phyloP scores from a whole-genome alignment of 2,797 vertebrate genomes.

The Protosalanx chinensis region DNA sequence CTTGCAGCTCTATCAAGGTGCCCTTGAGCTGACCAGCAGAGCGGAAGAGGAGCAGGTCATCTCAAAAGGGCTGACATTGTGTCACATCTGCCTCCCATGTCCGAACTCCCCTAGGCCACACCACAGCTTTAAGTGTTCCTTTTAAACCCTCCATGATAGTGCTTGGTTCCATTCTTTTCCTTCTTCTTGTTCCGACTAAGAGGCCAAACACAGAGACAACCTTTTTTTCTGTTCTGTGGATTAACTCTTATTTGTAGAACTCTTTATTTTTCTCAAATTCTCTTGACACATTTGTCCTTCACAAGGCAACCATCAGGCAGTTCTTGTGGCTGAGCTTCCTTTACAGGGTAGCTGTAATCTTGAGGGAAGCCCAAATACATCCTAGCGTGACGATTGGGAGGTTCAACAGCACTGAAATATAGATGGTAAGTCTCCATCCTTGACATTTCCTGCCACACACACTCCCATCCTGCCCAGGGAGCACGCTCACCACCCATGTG shows the following conservation, averaged over 20 bases:
- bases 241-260: not conserved
- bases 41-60: slow-evolving; percentile 16
- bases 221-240: not conserved
- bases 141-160: not conserved
- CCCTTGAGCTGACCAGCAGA: slow-evolving; percentile 30
- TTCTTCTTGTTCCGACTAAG: not conserved
- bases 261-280: too few relatives aligned
- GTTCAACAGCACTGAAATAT: slow-evolving; percentile 66
- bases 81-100: slow-evolving; percentile 18
- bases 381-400: slow-evolving; percentile 52
- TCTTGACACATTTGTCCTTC: too few relatives aligned
- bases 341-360: slow-evolving; percentile 51
- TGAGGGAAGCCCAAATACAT: slow-evolving; percentile 42
- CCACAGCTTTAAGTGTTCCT: slow-evolving; percentile 9
- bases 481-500: slow-evolving; percentile 3
- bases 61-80: slow-evolving; percentile 2
- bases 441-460: slow-evolving; percentile 60
- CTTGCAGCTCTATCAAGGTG: slow-evolving; percentile 40
- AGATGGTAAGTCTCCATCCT: slow-evolving; percentile 60
- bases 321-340: slow-evolving; percentile 36
- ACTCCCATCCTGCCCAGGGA: slow-evolving; percentile 1
- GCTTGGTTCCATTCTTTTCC: not conserved
- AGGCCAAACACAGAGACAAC: not conserved
- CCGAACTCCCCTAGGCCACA: slow-evolving; percentile 2
- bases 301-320: too few relatives aligned